These are phyloP conservation scores for Sebastiscus albofasciatus DNA, from an alignment of 2,797 vertebrate species.

Conservation along the genomic window DNA sequence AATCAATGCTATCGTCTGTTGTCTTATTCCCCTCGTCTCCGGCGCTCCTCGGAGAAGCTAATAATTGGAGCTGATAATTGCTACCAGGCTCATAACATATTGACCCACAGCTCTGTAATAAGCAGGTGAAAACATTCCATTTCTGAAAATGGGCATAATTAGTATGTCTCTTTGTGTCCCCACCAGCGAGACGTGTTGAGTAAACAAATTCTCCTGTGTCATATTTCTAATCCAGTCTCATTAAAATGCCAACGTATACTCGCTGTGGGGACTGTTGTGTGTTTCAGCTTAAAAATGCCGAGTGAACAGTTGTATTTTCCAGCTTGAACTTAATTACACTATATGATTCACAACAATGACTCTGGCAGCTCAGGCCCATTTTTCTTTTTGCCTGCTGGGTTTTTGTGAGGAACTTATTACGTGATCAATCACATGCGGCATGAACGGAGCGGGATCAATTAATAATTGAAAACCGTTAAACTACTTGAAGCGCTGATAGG, in stretches of 20 bases:
- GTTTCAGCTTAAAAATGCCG: constrained; percentile 21
- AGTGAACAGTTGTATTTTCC: constrained; percentile 6
- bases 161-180: constrained; percentile 46
- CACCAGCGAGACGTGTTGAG: constrained; percentile 26
- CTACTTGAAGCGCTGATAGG: constrained; percentile 50
- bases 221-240: constrained; percentile 53
- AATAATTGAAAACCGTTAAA: constrained; percentile 71
- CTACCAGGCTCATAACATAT: constrained; percentile 58
- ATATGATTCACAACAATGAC: constrained; percentile 35
- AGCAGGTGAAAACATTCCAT: constrained; percentile 47
- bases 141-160: constrained; percentile 56
- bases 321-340: constrained; percentile 47
- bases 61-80: constrained; percentile 73
- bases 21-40: constrained; percentile 42
- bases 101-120: constrained; percentile 59
- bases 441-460: constrained; percentile 57
- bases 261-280: constrained; percentile 13
- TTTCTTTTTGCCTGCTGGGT: constrained; percentile 40
- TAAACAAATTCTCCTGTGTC: constrained; percentile 48
- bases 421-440: constrained; percentile 54
- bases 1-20: constrained; percentile 56
- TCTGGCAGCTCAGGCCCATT: constrained; percentile 18
- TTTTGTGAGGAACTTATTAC: constrained; percentile 50
- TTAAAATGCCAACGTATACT: constrained; percentile 52
- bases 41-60: constrained; percentile 21